Conservation (phyloP, 2,113 vertebrate species). For the Notechis scutatus region DNA sequence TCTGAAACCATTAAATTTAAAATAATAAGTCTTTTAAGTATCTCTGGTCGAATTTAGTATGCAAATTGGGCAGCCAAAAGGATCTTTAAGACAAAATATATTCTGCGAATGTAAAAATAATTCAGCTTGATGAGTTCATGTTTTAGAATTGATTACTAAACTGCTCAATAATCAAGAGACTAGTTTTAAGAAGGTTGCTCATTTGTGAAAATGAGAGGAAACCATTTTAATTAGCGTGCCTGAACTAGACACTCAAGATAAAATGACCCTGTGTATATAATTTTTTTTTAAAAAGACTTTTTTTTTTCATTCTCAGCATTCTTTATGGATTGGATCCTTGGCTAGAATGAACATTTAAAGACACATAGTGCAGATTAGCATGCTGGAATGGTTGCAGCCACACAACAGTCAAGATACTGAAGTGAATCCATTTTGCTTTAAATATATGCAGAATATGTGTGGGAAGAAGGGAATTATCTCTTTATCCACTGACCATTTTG, state of each 20-base stretch:
- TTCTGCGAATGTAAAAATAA: conserved; percentile 15
- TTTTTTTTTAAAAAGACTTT: neutral
- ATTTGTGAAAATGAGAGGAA: conserved; percentile 17
- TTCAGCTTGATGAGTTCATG: conserved; percentile 14
- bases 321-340: neutral
- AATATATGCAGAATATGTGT: neutral
- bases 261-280: neutral
- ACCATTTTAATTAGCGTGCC: conserved; percentile 19
- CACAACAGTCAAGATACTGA: neutral
- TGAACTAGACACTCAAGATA: conserved; percentile 25
- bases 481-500: neutral
- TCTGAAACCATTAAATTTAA: neutral
- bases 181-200: neutral
- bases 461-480: neutral
- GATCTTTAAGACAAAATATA: conserved; percentile 3
- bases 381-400: neutral
- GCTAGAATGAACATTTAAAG: neutral
- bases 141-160: neutral
- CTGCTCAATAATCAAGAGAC: neutral
- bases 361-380: neutral
- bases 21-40: neutral
- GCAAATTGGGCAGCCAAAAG: neutral
- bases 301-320: conserved; percentile 5
- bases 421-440: neutral
- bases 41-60: neutral